Evolutionary conservation across 2,113 vertebrate genomes (phyloP).

Genomic region (Pollachius pollachius): DNA sequence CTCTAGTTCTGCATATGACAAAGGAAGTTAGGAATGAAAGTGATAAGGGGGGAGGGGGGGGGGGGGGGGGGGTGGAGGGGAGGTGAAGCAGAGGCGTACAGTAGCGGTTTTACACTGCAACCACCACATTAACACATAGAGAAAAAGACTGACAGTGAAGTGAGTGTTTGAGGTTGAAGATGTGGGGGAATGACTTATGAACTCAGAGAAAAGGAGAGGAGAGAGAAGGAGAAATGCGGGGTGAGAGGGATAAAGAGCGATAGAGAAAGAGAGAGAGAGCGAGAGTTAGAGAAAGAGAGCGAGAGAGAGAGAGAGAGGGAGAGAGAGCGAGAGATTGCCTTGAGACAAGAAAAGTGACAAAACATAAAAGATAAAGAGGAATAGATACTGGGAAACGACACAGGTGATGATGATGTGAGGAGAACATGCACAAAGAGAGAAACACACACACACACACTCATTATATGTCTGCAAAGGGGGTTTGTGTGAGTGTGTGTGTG

Average conservation of each 20-base stretch:
- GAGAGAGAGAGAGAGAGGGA: neutral
- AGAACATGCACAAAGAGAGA: neutral
- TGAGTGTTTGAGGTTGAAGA: neutral
- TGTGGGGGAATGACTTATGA: constrained; percentile 18
- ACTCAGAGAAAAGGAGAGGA: constrained; percentile 2
- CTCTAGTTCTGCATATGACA: too few relatives aligned
- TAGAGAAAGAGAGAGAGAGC: neutral
- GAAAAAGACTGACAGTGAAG: constrained; percentile 8
- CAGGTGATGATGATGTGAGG: neutral
- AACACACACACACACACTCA: neutral
- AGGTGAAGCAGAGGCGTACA: too few relatives aligned
- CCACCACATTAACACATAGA: too few relatives aligned
- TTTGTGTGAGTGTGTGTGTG: too few relatives aligned
- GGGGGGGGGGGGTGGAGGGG: too few relatives aligned
- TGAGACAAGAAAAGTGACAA: neutral
- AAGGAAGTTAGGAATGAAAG: too few relatives aligned
- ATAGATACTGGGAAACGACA: constrained; percentile 11
- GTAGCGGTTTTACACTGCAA: too few relatives aligned
- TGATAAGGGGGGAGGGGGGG: too few relatives aligned
- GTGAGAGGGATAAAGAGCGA: constrained; percentile 17
- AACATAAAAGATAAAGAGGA: constrained; percentile 23
- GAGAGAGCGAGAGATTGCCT: constrained; percentile 18
- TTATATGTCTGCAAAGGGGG: too few relatives aligned
- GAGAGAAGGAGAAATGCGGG: constrained; percentile 5
- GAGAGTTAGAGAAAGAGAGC: neutral